Conservation (phyloP, 2,888 invertebrate genomes). For the Ochropleura plecta region DNA sequence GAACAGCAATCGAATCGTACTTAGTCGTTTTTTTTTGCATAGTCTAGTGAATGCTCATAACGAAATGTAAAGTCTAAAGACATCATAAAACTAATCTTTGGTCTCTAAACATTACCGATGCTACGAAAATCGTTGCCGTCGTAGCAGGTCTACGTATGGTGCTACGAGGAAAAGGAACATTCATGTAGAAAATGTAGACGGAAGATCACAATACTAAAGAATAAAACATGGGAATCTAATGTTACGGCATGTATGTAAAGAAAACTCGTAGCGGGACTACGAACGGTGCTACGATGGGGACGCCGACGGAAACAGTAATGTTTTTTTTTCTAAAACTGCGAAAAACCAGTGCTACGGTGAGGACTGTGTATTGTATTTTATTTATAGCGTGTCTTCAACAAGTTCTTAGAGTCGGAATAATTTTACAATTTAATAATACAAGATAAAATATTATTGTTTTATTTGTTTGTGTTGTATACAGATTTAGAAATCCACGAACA, state of each 20-base stretch:
- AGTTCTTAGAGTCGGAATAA: neutral
- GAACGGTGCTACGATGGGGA: conserved; percentile 21
- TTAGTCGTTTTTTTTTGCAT: neutral
- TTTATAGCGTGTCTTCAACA: neutral
- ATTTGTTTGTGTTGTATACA: no score
- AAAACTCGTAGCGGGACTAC: conserved; percentile 29
- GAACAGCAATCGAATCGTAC: conserved; percentile 57
- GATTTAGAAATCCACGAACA: neutral
- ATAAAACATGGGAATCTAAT: neutral
- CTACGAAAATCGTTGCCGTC: neutral
- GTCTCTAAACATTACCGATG: neutral
- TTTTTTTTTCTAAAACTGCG: neutral
- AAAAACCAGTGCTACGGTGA: neutral
- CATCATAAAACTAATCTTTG: neutral
- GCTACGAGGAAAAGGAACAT: neutral
- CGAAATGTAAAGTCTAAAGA: neutral
- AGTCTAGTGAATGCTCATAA: neutral
- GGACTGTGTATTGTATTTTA: neutral
- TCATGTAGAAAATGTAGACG: neutral
- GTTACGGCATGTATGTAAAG: conserved; percentile 10
- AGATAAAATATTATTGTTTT: neutral
- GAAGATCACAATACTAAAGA: neutral
- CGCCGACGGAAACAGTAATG: neutral
- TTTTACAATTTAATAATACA: neutral
- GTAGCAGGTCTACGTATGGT: neutral